Conservation (phyloP, 2,888 invertebrate species). For the Alsophila aescularia region DNA sequence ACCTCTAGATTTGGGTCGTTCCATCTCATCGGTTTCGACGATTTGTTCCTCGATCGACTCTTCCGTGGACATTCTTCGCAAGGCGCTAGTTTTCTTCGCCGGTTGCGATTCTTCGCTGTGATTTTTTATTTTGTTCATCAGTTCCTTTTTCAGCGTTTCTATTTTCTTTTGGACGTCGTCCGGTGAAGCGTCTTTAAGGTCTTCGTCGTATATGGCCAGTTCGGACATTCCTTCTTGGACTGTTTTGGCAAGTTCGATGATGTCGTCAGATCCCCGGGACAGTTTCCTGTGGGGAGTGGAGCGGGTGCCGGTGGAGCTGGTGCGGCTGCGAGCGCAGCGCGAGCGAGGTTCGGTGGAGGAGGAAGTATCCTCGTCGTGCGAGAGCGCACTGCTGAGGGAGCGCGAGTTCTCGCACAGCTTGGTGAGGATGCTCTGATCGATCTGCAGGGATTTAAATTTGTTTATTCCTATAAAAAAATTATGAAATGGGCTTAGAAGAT, state of each 20-base stretch:
- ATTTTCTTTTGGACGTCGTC: conserved; percentile 69
- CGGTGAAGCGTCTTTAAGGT: conserved; percentile 52
- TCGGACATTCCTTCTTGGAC: conserved; percentile 84
- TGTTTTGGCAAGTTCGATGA: conserved; percentile 80
- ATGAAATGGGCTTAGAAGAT: too few relatives aligned
- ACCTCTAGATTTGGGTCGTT: conserved; percentile 72
- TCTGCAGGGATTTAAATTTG: conserved; percentile 45
- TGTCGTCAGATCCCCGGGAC: conserved; percentile 71
- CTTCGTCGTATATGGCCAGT: conserved; percentile 68
- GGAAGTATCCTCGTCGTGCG: conserved; percentile 72
- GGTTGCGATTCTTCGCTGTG: conserved; percentile 46
- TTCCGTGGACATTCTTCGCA: conserved; percentile 65
- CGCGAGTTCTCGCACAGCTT: conserved; percentile 72
- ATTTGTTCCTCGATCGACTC: conserved; percentile 71
- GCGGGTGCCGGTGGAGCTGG: conserved; percentile 60
- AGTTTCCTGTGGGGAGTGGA: conserved; percentile 61
- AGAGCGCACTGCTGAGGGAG: conserved; percentile 67
- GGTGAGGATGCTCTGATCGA: conserved; percentile 64
- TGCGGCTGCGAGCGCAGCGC: conserved; percentile 61
- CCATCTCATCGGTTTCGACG: conserved; percentile 49
- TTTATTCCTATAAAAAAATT: too few relatives aligned
- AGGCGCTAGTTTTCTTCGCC: conserved; percentile 64
- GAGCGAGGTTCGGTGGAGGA: conserved; percentile 69
- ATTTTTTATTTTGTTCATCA: conserved; percentile 71
- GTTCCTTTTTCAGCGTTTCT: conserved; percentile 67